phyloP scores from a whole-genome alignment of 2,113 vertebrate genomes.

The Microtus richardsoni region DNA sequence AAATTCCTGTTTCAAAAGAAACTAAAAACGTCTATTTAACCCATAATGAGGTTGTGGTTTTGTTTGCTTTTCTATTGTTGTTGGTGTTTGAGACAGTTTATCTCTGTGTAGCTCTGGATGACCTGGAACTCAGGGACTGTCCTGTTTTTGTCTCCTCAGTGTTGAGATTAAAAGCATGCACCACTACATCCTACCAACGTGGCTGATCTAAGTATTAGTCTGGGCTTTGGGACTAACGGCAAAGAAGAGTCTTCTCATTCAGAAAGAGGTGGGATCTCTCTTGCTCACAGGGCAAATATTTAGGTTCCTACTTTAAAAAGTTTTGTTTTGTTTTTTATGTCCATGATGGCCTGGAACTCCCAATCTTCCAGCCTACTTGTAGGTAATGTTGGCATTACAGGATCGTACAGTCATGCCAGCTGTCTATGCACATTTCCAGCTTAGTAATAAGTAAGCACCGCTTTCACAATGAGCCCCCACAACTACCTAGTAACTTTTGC shows the following conservation, averaged over 20 bases:
- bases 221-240: neutral
- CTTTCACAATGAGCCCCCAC: neutral
- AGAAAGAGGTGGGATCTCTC: neutral
- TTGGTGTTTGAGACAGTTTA: neutral
- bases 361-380: neutral
- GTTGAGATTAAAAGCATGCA: neutral
- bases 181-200: neutral
- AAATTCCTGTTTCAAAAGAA: neutral
- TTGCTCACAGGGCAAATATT: neutral
- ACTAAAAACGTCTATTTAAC: neutral
- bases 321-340: neutral
- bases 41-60: neutral
- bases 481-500: conserved; percentile 19
- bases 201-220: neutral
- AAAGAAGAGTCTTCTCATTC: neutral
- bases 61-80: neutral
- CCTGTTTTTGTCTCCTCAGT: neutral
- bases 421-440: conserved; percentile 1
- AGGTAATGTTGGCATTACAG: neutral
- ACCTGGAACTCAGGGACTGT: neutral
- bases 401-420: too few relatives aligned
- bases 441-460: conserved; percentile 40
- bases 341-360: neutral
- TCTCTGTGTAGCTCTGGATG: neutral
- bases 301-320: neutral